phyloP scores from a whole-genome alignment of 2,113 vertebrate genomes.

The Nibea coibor region DNA sequence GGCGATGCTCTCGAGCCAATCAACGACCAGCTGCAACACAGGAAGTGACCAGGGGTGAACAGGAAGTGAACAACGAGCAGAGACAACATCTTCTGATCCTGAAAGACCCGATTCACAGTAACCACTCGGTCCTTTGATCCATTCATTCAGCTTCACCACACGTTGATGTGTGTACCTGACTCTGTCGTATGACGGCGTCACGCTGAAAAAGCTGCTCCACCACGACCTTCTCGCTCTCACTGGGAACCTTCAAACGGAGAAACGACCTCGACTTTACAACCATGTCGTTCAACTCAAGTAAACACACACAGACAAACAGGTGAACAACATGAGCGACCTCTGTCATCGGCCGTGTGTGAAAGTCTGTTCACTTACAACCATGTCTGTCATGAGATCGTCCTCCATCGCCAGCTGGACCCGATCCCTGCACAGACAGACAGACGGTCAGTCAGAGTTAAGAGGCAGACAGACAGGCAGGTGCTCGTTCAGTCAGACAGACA shows the following conservation, averaged over 20 bases:
- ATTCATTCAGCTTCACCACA: too few species aligned
- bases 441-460: neutral
- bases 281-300: too few species aligned
- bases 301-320: too few species aligned
- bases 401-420: conserved; percentile 90
- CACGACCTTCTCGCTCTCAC: conserved; percentile 90
- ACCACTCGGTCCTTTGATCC: neutral
- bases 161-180: conserved; percentile 86
- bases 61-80: conserved; percentile 89
- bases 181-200: conserved; percentile 92
- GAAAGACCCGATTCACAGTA: neutral
- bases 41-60: neutral
- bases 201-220: conserved; percentile 94
- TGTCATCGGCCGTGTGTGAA: neutral
- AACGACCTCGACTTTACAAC: neutral
- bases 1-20: conserved; percentile 98
- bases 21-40: conserved; percentile 91
- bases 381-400: conserved; percentile 90
- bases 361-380: conserved; percentile 86
- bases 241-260: conserved; percentile 84
- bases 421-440: conserved; percentile 83
- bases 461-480: neutral
- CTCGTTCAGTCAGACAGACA: neutral
- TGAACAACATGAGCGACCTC: too few species aligned
- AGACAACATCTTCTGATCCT: neutral